phyloP scores from a whole-genome alignment of 1,140 invertebrate genomes.

The Brachionus sp. region DNA sequence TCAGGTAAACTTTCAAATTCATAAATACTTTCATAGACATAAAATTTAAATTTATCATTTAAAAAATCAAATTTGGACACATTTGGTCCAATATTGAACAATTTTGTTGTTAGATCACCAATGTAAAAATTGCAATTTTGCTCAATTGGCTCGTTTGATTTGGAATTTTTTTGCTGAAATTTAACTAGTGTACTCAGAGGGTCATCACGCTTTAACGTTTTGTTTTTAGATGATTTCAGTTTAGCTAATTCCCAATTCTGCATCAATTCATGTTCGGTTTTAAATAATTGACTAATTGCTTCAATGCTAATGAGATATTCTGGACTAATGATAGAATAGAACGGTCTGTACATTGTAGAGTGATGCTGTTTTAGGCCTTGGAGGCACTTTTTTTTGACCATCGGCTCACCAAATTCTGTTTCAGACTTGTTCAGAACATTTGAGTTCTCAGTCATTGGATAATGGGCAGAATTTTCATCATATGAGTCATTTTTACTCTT shows the following conservation, averaged over 20 bases:
- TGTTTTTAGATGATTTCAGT: not conserved
- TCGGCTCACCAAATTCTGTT: not conserved
- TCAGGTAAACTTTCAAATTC: not conserved
- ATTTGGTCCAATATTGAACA: not conserved
- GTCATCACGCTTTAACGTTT: not conserved
- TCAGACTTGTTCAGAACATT: not conserved
- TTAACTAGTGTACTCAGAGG: not conserved
- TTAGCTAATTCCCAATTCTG: not conserved
- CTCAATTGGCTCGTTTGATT: not conserved
- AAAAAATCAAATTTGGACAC: not conserved
- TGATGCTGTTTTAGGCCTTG: not conserved
- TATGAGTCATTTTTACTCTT: not conserved
- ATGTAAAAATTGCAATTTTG: not conserved
- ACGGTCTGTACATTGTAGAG: not conserved
- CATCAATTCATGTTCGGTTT: not conserved
- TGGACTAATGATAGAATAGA: not conserved
- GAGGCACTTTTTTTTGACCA: not conserved
- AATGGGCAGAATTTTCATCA: not conserved
- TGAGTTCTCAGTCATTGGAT: not conserved
- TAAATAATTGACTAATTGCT: not conserved
- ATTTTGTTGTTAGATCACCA: not conserved
- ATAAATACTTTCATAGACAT: not conserved
- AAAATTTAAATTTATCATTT: conserved; percentile 1
- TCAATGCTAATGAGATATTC: not conserved
- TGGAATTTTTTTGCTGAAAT: not conserved